These are phyloP conservation scores for Idaea dimidiata DNA, from an alignment of 2,888 invertebrate genomes.

Conservation along the genomic window DNA sequence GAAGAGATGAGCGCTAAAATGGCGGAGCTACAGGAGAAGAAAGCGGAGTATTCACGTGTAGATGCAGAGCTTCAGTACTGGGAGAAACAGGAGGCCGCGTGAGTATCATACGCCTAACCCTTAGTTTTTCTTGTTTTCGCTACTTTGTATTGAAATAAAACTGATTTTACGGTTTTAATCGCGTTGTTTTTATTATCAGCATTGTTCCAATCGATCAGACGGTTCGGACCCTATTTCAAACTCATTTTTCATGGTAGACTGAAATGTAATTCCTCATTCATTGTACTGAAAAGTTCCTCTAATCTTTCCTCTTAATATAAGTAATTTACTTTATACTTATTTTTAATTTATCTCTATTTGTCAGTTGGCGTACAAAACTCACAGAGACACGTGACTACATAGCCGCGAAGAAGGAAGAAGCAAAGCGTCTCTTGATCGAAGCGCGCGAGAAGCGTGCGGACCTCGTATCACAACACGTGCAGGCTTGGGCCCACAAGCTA, in stretches of 20 bases:
- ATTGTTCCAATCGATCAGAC: no score
- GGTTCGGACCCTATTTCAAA: no score
- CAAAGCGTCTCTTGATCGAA: slow-evolving; percentile 24
- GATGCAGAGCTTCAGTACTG: slow-evolving; percentile 46
- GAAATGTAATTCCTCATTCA: no score
- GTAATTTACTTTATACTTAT: no score
- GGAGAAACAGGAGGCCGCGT: slow-evolving; percentile 51
- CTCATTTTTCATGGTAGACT: no score
- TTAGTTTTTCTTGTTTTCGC: no score
- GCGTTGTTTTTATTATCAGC: no score
- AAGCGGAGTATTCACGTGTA: slow-evolving; percentile 31
- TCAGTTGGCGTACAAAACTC: slow-evolving; percentile 52
- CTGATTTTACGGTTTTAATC: no score
- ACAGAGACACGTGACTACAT: slow-evolving; percentile 42
- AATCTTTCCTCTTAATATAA: no score
- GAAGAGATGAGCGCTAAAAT: slow-evolving; percentile 24
- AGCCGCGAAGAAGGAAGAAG: slow-evolving; percentile 27
- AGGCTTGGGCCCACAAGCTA: slow-evolving; percentile 33
- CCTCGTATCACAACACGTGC: slow-evolving; percentile 24
- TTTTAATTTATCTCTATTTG: slow-evolving; percentile 11
- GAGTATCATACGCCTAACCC: slow-evolving; percentile 31
- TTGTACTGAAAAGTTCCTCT: no score
- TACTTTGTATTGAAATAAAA: no score
- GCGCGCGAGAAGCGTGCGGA: slow-evolving; percentile 29
- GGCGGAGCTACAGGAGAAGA: slow-evolving; percentile 31